These are phyloP conservation scores for Menura novaehollandiae DNA, from an alignment of 2,113 vertebrate species.

Conservation along the genomic window DNA sequence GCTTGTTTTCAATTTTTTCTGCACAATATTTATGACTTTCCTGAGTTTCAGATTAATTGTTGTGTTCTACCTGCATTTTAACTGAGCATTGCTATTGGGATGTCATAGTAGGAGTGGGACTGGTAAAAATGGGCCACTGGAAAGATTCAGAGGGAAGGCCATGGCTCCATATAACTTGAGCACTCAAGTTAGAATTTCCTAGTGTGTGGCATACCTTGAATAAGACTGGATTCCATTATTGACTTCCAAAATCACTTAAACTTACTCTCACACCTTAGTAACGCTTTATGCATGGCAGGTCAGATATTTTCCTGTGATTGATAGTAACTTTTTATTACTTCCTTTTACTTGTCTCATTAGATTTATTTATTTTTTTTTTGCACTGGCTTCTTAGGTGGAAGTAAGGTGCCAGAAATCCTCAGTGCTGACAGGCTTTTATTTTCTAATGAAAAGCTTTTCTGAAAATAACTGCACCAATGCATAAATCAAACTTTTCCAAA, in stretches of 20 bases:
- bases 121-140: neutral
- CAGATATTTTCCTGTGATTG: neutral
- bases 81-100: neutral
- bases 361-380: neutral
- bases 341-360: neutral
- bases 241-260: neutral
- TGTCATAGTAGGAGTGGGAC: neutral
- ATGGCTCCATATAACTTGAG: fast-evolving
- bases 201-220: neutral
- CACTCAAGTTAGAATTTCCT: neutral
- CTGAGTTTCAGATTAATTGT: neutral
- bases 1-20: neutral
- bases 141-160: neutral
- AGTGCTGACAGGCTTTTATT: neutral
- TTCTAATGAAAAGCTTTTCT: neutral
- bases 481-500: neutral
- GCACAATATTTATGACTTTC: neutral
- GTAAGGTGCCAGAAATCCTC: neutral
- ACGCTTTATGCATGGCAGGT: neutral
- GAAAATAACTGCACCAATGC: neutral
- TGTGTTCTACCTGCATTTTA: neutral
- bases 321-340: neutral
- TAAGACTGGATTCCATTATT: neutral
- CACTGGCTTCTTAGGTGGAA: neutral
- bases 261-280: neutral